These are phyloP conservation scores for Sclerodermus sp. DNA, from an alignment of 2,888 invertebrate genomes.

Conservation along the genomic window DNA sequence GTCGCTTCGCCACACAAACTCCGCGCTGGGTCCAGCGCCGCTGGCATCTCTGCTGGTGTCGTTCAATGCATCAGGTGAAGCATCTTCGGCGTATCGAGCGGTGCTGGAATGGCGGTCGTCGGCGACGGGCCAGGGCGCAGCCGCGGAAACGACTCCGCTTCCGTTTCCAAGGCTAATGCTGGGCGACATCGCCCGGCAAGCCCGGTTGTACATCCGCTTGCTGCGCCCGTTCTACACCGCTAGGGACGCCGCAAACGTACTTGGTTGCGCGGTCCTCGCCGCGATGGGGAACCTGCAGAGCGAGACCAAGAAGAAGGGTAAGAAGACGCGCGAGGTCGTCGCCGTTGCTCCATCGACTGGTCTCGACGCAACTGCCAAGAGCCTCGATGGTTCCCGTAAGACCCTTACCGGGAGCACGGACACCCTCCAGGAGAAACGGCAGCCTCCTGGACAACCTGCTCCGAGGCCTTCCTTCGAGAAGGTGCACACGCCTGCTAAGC, in stretches of 20 bases:
- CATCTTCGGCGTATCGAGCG: too few species aligned
- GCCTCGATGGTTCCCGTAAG: background rate
- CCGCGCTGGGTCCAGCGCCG: too few species aligned
- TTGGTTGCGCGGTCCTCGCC: conserved; percentile 6
- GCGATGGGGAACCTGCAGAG: conserved; percentile 55
- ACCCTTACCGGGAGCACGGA: conserved; percentile 3
- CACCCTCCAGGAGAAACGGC: conserved; percentile 3
- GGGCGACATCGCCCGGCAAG: conserved; percentile 34
- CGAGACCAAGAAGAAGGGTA: conserved; percentile 45
- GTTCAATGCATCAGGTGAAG: too few species aligned
- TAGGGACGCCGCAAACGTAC: background rate
- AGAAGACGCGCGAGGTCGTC: conserved; percentile 28
- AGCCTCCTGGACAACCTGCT: too few species aligned
- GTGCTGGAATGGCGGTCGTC: too few species aligned
- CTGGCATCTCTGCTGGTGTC: too few species aligned
- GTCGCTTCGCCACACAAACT: too few species aligned
- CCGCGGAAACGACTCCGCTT: too few species aligned
- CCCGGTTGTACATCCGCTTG: background rate
- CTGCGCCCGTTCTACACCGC: background rate
- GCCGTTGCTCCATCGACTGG: conserved; percentile 1
- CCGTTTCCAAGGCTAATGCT: conserved; percentile 25
- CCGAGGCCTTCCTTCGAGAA: conserved; percentile 34
- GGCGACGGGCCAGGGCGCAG: too few species aligned
- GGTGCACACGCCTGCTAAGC: conserved; percentile 40
- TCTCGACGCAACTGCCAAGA: background rate